Percentiles rank a stretch among this genome's conserved stretches.
Conservation (phyloP, 2,797 vertebrate genomes). For the Rallus crepitans region DNA sequence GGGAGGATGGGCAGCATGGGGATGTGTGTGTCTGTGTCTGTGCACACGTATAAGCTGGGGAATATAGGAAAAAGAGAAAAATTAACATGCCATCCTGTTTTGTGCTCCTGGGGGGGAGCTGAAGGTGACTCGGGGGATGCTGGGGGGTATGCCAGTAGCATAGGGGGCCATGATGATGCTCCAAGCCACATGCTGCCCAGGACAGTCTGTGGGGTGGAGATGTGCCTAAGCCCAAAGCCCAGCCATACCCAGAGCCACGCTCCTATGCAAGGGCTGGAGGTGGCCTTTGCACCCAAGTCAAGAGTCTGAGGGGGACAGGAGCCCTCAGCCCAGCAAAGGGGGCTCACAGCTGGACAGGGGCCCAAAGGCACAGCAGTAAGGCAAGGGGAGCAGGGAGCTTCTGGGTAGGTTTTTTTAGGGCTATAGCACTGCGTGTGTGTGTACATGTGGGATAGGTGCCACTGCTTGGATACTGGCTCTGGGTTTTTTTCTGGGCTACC, state of each 20-base stretch:
- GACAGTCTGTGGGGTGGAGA: neutral
- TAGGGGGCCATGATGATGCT: neutral
- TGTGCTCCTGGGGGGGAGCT: neutral
- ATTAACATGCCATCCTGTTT: neutral
- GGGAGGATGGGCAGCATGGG: accelerated
- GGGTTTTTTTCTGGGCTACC: neutral
- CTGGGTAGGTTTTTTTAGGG: neutral
- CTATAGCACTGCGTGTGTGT: neutral
- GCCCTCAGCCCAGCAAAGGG: neutral
- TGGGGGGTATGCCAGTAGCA: accelerated
- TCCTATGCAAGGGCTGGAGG: accelerated
- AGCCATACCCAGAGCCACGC: neutral
- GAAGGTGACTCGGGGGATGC: neutral
- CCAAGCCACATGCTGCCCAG: neutral
- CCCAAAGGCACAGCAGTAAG: neutral
- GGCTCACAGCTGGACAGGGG: neutral
- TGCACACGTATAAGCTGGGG: neutral
- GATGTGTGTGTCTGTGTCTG: too few species aligned
- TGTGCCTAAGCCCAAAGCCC: neutral
- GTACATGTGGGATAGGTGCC: neutral
- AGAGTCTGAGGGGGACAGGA: neutral
- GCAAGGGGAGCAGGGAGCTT: neutral
- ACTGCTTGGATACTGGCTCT: neutral
- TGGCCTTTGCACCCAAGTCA: neutral
- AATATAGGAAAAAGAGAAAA: neutral